Percentiles rank a stretch among this genome's conserved stretches.
Evolutionary conservation across 1,140 invertebrate genomes (phyloP).

Genomic region (Rhagoletis pomonella): DNA sequence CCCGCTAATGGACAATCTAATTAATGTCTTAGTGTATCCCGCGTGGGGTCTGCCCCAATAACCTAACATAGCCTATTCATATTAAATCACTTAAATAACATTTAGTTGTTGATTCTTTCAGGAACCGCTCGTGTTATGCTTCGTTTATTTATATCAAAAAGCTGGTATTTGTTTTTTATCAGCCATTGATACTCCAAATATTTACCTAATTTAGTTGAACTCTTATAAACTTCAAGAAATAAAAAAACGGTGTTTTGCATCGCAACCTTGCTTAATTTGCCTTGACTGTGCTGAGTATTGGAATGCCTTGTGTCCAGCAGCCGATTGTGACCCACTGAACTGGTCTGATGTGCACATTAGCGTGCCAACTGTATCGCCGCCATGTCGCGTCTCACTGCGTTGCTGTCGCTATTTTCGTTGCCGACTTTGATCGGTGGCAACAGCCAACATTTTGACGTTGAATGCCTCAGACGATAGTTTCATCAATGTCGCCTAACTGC

Average conservation of each 20-base stretch:
- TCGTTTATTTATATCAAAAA: too few species aligned
- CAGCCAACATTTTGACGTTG: constrained; percentile 41
- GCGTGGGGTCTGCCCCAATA: too few species aligned
- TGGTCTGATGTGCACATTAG: constrained; percentile 45
- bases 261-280: not conserved
- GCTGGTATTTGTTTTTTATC: not conserved
- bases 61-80: too few species aligned
- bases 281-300: not conserved
- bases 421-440: constrained; percentile 35
- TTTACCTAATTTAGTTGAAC: not conserved
- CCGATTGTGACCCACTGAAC: constrained; percentile 33
- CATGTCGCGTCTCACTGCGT: not conserved
- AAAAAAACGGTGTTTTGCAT: not conserved
- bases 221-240: too few species aligned
- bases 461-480: constrained; percentile 24
- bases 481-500: constrained; percentile 19
- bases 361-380: constrained; percentile 22
- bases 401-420: not conserved
- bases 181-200: not conserved
- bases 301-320: not conserved
- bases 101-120: too few species aligned
- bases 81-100: too few species aligned
- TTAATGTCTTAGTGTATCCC: too few species aligned
- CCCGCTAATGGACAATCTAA: too few species aligned
- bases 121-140: too few species aligned